Conservation (phyloP, 1,140 invertebrate species). For the Drosophila lacteicornis region DNA sequence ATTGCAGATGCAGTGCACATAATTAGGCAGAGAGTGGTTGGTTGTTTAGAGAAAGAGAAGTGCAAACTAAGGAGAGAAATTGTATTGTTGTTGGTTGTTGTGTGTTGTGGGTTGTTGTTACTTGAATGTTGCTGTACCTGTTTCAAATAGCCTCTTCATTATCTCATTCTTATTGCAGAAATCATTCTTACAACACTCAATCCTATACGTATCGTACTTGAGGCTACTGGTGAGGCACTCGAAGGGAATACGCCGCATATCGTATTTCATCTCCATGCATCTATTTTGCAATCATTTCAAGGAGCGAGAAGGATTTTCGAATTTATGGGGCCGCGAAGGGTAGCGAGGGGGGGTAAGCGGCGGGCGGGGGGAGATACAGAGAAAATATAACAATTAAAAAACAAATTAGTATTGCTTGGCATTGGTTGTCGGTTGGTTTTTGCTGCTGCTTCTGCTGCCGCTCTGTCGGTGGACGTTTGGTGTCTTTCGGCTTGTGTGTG, state of each 20-base stretch:
- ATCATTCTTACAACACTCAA: slow-evolving; percentile 81
- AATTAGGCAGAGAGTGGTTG: slow-evolving; percentile 58
- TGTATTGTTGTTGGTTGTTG: slow-evolving; percentile 40
- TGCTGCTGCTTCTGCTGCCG: slow-evolving; percentile 27
- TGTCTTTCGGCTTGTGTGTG: slow-evolving; percentile 58
- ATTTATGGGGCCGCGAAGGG: slow-evolving; percentile 14
- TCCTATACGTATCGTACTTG: slow-evolving; percentile 76
- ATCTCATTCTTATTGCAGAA: slow-evolving; percentile 84
- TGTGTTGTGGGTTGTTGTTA: slow-evolving; percentile 45
- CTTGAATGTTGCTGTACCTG: slow-evolving; percentile 69
- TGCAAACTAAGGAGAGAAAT: slow-evolving; percentile 68
- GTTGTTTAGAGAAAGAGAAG: slow-evolving; percentile 48
- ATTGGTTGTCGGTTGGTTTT: slow-evolving; percentile 26
- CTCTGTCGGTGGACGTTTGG: slow-evolving; percentile 2
- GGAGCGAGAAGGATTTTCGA: slow-evolving; percentile 30
- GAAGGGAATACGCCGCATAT: slow-evolving; percentile 74
- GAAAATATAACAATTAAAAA: slow-evolving; percentile 56
- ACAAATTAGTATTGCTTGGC: slow-evolving; percentile 57
- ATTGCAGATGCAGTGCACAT: slow-evolving; percentile 58
- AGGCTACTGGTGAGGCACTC: slow-evolving; percentile 75
- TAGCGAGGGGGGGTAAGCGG: slow-evolving; percentile 14
- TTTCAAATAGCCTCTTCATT: slow-evolving; percentile 77
- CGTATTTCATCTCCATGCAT: slow-evolving; percentile 79
- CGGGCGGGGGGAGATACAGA: slow-evolving; percentile 22
- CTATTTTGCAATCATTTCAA: slow-evolving; percentile 44